These are phyloP conservation scores for Pseudochirops cupreus DNA, from an alignment of 2,797 vertebrate genomes.

Conservation along the genomic window DNA sequence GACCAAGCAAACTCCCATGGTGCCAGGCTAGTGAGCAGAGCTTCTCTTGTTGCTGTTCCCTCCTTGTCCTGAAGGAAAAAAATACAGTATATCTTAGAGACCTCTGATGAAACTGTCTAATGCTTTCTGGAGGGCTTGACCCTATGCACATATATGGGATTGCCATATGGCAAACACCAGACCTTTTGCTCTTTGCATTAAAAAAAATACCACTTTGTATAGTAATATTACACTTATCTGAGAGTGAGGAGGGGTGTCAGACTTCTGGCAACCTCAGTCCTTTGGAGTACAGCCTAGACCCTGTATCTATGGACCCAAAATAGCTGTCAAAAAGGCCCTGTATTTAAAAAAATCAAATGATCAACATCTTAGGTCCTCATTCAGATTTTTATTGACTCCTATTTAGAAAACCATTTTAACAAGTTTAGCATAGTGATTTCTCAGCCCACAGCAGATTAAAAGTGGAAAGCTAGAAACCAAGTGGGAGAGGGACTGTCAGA, in stretches of 20 bases:
- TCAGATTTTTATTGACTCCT: neutral
- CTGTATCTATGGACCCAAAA: neutral
- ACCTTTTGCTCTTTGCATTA: slow-evolving; percentile 39
- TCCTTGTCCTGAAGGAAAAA: neutral
- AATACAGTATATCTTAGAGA: neutral
- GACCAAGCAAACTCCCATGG: neutral
- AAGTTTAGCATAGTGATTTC: neutral
- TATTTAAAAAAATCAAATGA: neutral
- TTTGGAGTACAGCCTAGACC: slow-evolving; percentile 5
- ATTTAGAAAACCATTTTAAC: neutral
- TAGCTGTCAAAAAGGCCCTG: neutral
- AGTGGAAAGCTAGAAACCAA: neutral
- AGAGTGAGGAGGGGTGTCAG: neutral
- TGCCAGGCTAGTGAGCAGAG: neutral
- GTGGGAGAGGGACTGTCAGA: neutral
- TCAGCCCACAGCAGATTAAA: neutral
- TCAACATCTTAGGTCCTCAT: neutral
- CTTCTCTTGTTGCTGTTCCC: neutral
- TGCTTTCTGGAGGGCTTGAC: neutral
- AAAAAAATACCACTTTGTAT: slow-evolving; percentile 30
- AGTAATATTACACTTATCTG: slow-evolving; percentile 2
- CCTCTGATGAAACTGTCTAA: neutral
- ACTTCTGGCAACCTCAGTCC: slow-evolving; percentile 33
- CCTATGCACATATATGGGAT: neutral
- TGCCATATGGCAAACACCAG: neutral